Conservation (phyloP, 2,113 vertebrate species). For the Hemibagrus wyckioides region DNA sequence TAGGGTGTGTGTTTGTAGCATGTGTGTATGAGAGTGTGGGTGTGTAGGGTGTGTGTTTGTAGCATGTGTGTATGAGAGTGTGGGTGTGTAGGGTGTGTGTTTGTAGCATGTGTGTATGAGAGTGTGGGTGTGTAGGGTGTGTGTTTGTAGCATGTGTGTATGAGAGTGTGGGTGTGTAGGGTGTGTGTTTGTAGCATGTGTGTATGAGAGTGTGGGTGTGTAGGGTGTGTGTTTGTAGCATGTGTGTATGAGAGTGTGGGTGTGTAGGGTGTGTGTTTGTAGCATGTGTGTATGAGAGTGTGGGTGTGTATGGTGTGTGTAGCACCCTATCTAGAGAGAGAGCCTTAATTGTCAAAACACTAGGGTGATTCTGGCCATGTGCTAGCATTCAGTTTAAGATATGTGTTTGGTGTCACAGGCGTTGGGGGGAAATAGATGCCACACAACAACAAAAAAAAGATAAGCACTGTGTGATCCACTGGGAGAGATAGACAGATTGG, state of each 20-base stretch:
- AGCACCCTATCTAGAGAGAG: no score
- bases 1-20: no score
- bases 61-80: conserved; percentile 4
- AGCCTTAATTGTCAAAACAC: neutral
- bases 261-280: neutral
- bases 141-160: neutral
- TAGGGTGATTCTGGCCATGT: neutral
- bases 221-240: no score
- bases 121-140: neutral
- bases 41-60: neutral
- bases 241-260: no score
- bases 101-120: neutral
- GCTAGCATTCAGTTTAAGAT: neutral
- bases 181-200: neutral
- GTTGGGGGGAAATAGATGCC: neutral
- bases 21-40: no score
- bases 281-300: neutral
- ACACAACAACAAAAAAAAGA: neutral
- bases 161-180: neutral
- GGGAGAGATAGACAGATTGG: neutral
- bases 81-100: neutral
- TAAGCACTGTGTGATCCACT: conserved; percentile 2
- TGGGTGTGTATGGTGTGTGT: no score
- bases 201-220: no score
- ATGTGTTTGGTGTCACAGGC: neutral